These are phyloP conservation scores for Ceuthmochares aereus DNA, from an alignment of 2,113 vertebrate genomes.

Conservation along the genomic window DNA sequence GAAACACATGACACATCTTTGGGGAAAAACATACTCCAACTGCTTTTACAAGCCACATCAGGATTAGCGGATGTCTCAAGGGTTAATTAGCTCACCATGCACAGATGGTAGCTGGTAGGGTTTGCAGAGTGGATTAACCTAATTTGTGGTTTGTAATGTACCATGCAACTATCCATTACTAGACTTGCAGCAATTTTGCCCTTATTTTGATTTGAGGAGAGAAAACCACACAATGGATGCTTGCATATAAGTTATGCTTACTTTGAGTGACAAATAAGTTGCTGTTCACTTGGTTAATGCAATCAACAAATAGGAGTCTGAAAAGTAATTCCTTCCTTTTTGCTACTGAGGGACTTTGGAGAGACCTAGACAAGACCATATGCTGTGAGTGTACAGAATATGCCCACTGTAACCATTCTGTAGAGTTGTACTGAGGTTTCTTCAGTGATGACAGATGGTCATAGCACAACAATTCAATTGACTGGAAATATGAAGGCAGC, in stretches of 20 bases:
- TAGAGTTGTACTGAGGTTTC: neutral
- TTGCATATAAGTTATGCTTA: neutral
- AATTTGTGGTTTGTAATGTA: constrained; percentile 55
- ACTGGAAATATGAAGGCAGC: neutral
- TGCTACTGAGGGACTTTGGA: neutral
- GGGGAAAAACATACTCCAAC: neutral
- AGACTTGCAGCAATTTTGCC: neutral
- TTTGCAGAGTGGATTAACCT: constrained; percentile 50
- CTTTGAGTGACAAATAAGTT: neutral
- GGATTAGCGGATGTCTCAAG: constrained; percentile 38
- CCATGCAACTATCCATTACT: constrained; percentile 21
- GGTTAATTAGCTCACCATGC: constrained; percentile 52
- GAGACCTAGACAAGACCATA: neutral
- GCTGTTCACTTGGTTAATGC: neutral
- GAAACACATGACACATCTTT: neutral
- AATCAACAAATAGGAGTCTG: neutral
- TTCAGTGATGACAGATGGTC: constrained; percentile 9
- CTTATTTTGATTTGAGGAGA: neutral
- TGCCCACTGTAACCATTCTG: neutral
- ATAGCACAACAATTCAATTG: neutral
- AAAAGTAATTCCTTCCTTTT: neutral
- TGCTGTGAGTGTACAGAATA: neutral
- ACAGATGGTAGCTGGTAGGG: constrained; percentile 59
- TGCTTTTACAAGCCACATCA: neutral
- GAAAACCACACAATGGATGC: neutral